phyloP scores from a whole-genome alignment of 1,140 invertebrate genomes.

The Zelostemma sp. region DNA sequence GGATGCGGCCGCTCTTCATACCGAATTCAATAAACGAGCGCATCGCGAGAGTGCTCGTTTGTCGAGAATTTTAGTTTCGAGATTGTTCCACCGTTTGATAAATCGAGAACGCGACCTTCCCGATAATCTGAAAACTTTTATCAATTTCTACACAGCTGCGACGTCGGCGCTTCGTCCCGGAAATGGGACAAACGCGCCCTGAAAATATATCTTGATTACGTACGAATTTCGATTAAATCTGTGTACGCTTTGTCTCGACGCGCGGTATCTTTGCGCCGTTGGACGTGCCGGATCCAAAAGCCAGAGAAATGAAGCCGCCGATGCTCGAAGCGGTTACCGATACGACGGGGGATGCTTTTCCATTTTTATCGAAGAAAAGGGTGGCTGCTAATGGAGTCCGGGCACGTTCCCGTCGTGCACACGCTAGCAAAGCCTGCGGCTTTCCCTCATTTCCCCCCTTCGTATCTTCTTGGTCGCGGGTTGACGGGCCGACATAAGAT shows the following conservation, averaged over 20 bases:
- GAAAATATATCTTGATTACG: no score
- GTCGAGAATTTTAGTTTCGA: background rate
- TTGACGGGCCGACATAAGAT: conserved; percentile 50
- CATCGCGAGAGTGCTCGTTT: background rate
- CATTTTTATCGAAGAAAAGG: conserved; percentile 57
- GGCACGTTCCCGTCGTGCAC: conserved; percentile 57
- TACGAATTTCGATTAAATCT: no score
- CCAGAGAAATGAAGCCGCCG: conserved; percentile 8
- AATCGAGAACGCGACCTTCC: background rate
- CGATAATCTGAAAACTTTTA: background rate
- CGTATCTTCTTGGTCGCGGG: conserved; percentile 15
- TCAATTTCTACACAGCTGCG: background rate
- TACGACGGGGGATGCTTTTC: conserved; percentile 48
- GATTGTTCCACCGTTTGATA: background rate
- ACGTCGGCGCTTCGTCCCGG: background rate
- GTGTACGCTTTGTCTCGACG: background rate
- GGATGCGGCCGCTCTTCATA: background rate
- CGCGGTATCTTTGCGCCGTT: background rate
- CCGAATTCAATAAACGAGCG: background rate
- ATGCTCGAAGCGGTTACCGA: conserved; percentile 53
- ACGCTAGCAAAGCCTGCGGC: conserved; percentile 58
- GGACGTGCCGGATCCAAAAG: background rate
- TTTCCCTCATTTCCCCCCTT: conserved; percentile 25
- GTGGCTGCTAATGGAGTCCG: conserved; percentile 55
- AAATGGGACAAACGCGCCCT: no score